These are phyloP conservation scores for Thamnophis elegans DNA, from an alignment of 2,797 vertebrate species.

Conservation along the genomic window DNA sequence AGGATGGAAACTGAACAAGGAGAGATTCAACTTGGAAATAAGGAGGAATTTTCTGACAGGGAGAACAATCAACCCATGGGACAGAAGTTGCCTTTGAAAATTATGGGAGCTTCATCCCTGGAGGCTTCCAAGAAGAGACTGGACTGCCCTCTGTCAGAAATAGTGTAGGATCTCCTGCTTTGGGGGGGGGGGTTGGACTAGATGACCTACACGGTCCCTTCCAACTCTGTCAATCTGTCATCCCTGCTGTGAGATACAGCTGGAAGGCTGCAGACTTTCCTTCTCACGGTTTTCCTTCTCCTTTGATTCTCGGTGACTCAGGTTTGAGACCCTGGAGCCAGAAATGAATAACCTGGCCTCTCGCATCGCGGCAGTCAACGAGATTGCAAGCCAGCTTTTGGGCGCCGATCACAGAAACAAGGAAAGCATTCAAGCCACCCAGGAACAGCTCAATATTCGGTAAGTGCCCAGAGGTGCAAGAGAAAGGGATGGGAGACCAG, in stretches of 20 bases:
- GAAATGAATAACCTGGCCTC: constrained; percentile 89
- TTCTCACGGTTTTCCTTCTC: background rate
- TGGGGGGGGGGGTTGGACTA: too few relatives aligned
- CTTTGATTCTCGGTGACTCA: constrained; percentile 47
- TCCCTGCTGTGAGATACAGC: background rate
- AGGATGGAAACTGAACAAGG: too few relatives aligned
- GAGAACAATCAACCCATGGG: too few relatives aligned
- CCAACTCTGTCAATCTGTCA: too few relatives aligned
- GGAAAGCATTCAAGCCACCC: constrained; percentile 84
- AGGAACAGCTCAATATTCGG: constrained; percentile 88
- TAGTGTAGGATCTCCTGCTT: too few relatives aligned
- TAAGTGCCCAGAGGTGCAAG: constrained; percentile 53
- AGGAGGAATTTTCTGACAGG: too few relatives aligned
- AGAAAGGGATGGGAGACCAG: background rate
- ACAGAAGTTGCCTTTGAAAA: too few relatives aligned
- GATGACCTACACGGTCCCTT: too few relatives aligned
- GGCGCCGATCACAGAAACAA: constrained; percentile 80
- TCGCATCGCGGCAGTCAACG: constrained; percentile 83
- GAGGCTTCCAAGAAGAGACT: too few relatives aligned
- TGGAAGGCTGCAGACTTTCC: background rate
- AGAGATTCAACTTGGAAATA: too few relatives aligned
- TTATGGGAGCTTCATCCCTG: too few relatives aligned
- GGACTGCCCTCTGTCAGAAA: too few relatives aligned
- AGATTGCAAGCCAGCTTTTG: constrained; percentile 82
- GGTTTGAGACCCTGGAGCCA: constrained; percentile 93